These are phyloP conservation scores for Congeria kusceri DNA, from an alignment of 2,888 invertebrate genomes.

Conservation along the genomic window DNA sequence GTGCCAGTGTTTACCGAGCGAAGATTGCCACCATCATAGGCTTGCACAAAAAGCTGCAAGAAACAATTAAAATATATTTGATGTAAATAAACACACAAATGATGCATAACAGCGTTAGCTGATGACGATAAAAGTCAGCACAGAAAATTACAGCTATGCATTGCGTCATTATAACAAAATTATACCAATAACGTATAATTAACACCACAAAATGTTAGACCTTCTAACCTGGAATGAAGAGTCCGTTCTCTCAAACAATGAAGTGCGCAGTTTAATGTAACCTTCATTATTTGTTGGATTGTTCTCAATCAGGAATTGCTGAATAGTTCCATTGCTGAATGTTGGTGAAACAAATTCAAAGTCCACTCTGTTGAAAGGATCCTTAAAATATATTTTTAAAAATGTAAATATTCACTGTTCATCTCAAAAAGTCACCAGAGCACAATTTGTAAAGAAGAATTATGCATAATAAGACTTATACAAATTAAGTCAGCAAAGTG, in stretches of 20 bases:
- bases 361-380: conserved; percentile 56
- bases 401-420: no score
- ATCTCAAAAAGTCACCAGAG: no score
- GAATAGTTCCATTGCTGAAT: conserved; percentile 2
- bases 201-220: no score
- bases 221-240: background rate
- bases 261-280: conserved; percentile 31
- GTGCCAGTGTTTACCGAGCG: conserved; percentile 42
- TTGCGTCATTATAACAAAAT: no score
- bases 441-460: no score
- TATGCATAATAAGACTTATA: background rate
- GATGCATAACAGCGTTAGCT: no score
- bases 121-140: no score
- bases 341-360: conserved; percentile 43
- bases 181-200: no score
- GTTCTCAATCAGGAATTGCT: conserved; percentile 65
- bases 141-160: no score
- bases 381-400: no score
- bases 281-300: conserved; percentile 48
- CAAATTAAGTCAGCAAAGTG: background rate
- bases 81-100: no score
- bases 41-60: conserved; percentile 57
- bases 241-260: background rate
- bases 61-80: conserved; percentile 1
- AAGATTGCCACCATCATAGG: conserved; percentile 59